Evolutionary conservation across 1,140 invertebrate genomes (phyloP), one percentile per base, ranked within the genome.

Genomic region (Sycophila sp.): DNA sequence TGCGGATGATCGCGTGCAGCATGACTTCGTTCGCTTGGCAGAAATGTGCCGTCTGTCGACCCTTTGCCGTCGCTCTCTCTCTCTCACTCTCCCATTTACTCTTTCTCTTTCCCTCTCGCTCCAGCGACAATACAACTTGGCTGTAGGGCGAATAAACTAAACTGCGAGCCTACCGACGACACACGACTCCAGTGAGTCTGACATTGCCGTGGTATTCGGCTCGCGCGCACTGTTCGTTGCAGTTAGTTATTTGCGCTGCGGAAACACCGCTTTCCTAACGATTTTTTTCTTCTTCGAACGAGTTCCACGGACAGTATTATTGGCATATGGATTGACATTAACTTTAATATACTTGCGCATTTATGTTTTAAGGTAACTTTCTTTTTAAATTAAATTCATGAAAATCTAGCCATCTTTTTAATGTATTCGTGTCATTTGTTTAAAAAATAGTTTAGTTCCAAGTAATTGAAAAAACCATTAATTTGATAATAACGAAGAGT

Each of bases 1-100:
- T 51, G 73, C 75, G 75, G 73, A 70, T 68, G 77, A 84, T 85
- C 83, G 84, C 84, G 84, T 85, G 84, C 83, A 76, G 78, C 72
- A n/a, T n/a, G n/a, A 78, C 0, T 62, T 2, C 30, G 45, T 34
- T n/a, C 13, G 58, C 30, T 83, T 71, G 76, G 69, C 56, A 67
- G 75, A 74, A n/a, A 82, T 80, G 28, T 64, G 30, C 24, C 42
- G 81, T 83, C n/a, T n/a, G n/a, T n/a, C n/a, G n/a, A n/a, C n/a
- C n/a, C n/a, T n/a, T n/a, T n/a, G 80, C 75, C 78, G 78, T 79
- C 79, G 75, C 51, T 36, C 10, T 58, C 11, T 42, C 60, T 38
- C 11, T 49, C 30, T 6, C 8, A 22, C 42, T 47, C 42, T 47
- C 55, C 19, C 32, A 17, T n/a, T n/a, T n/a, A n/a, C n/a, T n/a